Percentiles rank a stretch among this genome's conserved stretches.
These are phyloP conservation scores for Pipistrellus pygmaeus DNA, from an alignment of 2,797 vertebrate species.

Conservation along the genomic window DNA sequence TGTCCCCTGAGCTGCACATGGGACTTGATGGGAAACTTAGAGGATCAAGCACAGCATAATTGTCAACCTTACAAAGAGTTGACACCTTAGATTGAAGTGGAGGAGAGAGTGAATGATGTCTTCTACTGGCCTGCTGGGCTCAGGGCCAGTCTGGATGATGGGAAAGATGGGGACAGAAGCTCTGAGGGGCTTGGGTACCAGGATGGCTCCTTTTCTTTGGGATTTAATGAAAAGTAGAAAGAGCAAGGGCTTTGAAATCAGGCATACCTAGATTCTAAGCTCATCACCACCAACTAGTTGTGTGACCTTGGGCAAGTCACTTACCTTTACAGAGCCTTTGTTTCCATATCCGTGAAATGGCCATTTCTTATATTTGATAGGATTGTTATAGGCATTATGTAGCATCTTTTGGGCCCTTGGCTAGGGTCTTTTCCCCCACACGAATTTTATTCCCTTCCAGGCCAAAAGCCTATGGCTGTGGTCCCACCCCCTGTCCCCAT, in stretches of 20 bases:
- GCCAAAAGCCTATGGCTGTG: not conserved
- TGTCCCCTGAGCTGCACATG: conserved; percentile 68
- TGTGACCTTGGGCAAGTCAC: conserved; percentile 82
- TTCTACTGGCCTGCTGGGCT: conserved; percentile 64
- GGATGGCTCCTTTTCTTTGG: conserved; percentile 65
- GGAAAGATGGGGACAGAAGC: conserved; percentile 25
- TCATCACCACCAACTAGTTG: conserved; percentile 79
- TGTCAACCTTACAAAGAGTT: conserved; percentile 63
- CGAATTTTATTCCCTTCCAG: conserved; percentile 46
- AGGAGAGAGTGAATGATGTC: conserved; percentile 74
- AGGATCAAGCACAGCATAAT: conserved; percentile 52
- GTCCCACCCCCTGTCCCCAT: not conserved
- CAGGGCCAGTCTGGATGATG: conserved; percentile 53
- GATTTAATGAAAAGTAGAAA: conserved; percentile 47
- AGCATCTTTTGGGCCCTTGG: conserved; percentile 28
- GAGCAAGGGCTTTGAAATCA: conserved; percentile 54
- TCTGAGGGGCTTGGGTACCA: conserved; percentile 56
- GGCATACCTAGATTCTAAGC: conserved; percentile 65
- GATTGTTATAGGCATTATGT: not conserved
- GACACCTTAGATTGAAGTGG: conserved; percentile 59
- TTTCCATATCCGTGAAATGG: conserved; percentile 57
- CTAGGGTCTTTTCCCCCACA: conserved; percentile 51
- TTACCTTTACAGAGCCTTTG: conserved; percentile 60
- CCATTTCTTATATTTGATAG: conserved; percentile 2
- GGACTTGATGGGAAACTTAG: conserved; percentile 64